These are phyloP conservation scores for Tragelaphus eurycerus DNA, from an alignment of 2,797 vertebrate species.

Conservation along the genomic window DNA sequence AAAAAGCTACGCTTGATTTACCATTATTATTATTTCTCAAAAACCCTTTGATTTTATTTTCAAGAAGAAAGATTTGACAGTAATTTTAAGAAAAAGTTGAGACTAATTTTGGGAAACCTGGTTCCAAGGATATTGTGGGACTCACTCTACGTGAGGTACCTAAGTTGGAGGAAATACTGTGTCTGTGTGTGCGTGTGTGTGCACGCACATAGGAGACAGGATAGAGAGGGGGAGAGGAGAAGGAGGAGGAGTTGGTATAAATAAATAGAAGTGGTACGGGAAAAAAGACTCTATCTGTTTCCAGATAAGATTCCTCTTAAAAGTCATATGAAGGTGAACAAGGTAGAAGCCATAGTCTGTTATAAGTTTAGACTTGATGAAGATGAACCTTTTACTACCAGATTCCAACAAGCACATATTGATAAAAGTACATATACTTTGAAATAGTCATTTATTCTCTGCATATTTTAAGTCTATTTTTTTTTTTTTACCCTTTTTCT, in stretches of 20 bases:
- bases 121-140: neutral
- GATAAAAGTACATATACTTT: neutral
- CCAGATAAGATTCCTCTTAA: neutral
- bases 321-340: neutral
- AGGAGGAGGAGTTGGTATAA: neutral
- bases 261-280: neutral
- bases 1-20: neutral
- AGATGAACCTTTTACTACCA: neutral
- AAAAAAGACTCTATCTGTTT: neutral
- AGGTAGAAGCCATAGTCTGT: neutral
- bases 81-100: constrained; percentile 6
- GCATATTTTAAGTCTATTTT: constrained; percentile 19
- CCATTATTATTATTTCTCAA: neutral
- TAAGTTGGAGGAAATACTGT: neutral
- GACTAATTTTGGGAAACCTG: neutral
- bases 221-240: no score
- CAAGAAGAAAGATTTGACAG: neutral
- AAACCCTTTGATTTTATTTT: neutral
- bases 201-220: accelerated
- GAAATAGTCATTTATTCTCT: neutral
- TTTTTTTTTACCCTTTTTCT: constrained; percentile 35
- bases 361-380: neutral
- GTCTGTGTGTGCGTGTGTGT: neutral
- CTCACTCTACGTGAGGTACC: neutral
- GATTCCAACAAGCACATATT: neutral